phyloP scores from a whole-genome alignment of 35 echinoderm and acorn worm genomes.

The Acanthaster planci region DNA sequence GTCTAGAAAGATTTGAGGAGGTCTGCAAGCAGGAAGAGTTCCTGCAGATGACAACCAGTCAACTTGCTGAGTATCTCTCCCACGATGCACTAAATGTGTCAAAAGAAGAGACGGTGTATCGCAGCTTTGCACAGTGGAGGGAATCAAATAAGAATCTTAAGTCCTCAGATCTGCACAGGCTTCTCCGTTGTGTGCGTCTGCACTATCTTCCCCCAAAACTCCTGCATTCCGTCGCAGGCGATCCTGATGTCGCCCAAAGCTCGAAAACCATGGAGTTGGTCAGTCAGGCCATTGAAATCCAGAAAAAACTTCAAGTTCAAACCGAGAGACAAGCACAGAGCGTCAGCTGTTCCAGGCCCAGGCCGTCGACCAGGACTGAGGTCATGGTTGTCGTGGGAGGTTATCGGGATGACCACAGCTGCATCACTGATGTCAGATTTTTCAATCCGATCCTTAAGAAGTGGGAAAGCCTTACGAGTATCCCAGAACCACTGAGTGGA shows the following conservation, averaged over 20 bases:
- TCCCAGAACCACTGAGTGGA: slow-evolving; percentile 54
- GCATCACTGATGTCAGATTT: slow-evolving; percentile 58
- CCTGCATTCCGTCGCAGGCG: slow-evolving; percentile 25
- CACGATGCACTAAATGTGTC: slow-evolving; percentile 56
- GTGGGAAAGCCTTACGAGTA: slow-evolving; percentile 44
- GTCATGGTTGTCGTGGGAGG: slow-evolving; percentile 70
- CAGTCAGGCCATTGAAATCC: slow-evolving; percentile 33
- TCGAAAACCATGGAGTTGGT: slow-evolving; percentile 31
- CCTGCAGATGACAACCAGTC: slow-evolving; percentile 23
- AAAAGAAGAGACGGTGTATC: slow-evolving; percentile 53
- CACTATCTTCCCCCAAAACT: slow-evolving; percentile 46
- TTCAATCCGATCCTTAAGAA: slow-evolving; percentile 41
- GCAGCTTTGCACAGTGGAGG: slow-evolving; percentile 46
- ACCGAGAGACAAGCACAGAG: neutral
- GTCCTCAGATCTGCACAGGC: neutral
- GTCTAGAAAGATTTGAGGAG: slow-evolving; percentile 39
- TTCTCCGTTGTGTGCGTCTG: slow-evolving; percentile 57
- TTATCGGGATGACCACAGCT: slow-evolving; percentile 47
- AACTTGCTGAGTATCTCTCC: slow-evolving; percentile 62
- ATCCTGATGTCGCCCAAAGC: slow-evolving; percentile 45
- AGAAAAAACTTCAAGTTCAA: slow-evolving; percentile 35
- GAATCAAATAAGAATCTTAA: slow-evolving; percentile 33
- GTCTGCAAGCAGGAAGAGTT: slow-evolving; percentile 68
- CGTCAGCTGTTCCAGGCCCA: slow-evolving; percentile 19
- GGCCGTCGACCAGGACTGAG: slow-evolving; percentile 62